A percentile compares a stretch with the other conserved stretches of the same genome.
Conservation (phyloP, 2,888 invertebrate species). For the Griposia aprilina region DNA sequence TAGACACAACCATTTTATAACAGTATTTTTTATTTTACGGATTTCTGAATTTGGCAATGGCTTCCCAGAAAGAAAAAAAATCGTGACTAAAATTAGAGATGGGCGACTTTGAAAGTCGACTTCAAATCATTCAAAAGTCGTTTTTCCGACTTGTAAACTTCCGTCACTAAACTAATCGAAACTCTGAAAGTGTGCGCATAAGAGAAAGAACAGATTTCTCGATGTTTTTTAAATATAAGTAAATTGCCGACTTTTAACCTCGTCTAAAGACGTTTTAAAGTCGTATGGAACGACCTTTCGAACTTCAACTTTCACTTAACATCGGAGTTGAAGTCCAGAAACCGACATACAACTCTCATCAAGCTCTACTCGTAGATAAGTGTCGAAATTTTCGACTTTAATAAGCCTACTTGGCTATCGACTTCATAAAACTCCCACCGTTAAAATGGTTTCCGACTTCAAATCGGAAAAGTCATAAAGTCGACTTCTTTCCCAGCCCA, state of each 20-base stretch:
- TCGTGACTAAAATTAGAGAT: conserved; percentile 73
- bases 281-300: conserved; percentile 54
- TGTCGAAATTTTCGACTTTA: conserved; percentile 51
- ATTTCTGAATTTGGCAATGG: conserved; percentile 86
- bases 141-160: conserved; percentile 62
- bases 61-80: conserved; percentile 74
- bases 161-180: conserved; percentile 55
- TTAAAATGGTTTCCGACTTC: conserved; percentile 62
- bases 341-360: conserved; percentile 48
- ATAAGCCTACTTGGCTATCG: conserved; percentile 33
- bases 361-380: conserved; percentile 56
- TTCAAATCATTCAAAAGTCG: conserved; percentile 60
- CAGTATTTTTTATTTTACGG: conserved; percentile 82
- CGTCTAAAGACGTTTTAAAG: conserved; percentile 69
- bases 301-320: conserved; percentile 51
- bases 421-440: conserved; percentile 45
- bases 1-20: conserved; percentile 89
- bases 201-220: conserved; percentile 65
- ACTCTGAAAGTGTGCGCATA: conserved; percentile 67
- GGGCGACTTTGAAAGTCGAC: conserved; percentile 72
- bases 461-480: conserved; percentile 63
- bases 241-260: conserved; percentile 58
- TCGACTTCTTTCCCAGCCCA: conserved; percentile 57
- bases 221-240: conserved; percentile 62
- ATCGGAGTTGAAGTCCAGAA: conserved; percentile 46